phyloP scores from a whole-genome alignment of 2,888 invertebrate species.

The Andrena haemorrhoa region DNA sequence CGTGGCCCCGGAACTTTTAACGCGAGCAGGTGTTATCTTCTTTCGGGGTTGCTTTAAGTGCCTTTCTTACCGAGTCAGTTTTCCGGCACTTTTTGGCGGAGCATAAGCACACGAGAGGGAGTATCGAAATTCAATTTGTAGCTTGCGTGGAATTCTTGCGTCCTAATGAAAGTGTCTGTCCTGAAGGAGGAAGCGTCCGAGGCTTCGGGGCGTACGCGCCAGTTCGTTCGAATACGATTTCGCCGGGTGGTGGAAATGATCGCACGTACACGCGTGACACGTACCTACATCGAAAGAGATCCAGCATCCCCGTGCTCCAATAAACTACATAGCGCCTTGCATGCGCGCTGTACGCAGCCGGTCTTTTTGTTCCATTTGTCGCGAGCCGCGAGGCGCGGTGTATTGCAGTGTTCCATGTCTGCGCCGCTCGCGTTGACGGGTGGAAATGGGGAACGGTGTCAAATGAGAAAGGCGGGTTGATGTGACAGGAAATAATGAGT shows the following conservation, averaged over 20 bases:
- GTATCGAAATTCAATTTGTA: too few species aligned
- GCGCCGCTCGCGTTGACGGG: slow-evolving; percentile 20
- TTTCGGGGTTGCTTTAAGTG: background rate
- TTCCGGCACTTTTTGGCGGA: too few species aligned
- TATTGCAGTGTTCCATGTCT: slow-evolving; percentile 22
- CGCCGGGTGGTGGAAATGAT: slow-evolving; percentile 1
- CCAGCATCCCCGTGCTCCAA: slow-evolving; percentile 49
- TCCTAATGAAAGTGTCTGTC: background rate
- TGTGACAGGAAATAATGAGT: slow-evolving; percentile 19
- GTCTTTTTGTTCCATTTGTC: slow-evolving; percentile 59
- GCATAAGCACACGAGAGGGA: too few species aligned
- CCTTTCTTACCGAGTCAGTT: too few species aligned
- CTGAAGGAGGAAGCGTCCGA: background rate
- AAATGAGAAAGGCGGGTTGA: slow-evolving; percentile 20
- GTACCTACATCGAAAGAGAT: slow-evolving; percentile 20
- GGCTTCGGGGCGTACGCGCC: background rate
- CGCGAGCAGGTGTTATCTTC: slow-evolving; percentile 45
- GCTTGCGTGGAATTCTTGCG: too few species aligned
- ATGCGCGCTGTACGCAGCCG: slow-evolving; percentile 26
- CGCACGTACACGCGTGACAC: background rate
- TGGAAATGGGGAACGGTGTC: slow-evolving; percentile 48
- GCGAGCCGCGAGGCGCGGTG: slow-evolving; percentile 7
- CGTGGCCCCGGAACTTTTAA: slow-evolving; percentile 42
- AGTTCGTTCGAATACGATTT: slow-evolving; percentile 16
- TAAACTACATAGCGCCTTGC: slow-evolving; percentile 44